These are phyloP conservation scores for Lutraria lutraria DNA, from an alignment of 2,888 invertebrate species.

Conservation along the genomic window DNA sequence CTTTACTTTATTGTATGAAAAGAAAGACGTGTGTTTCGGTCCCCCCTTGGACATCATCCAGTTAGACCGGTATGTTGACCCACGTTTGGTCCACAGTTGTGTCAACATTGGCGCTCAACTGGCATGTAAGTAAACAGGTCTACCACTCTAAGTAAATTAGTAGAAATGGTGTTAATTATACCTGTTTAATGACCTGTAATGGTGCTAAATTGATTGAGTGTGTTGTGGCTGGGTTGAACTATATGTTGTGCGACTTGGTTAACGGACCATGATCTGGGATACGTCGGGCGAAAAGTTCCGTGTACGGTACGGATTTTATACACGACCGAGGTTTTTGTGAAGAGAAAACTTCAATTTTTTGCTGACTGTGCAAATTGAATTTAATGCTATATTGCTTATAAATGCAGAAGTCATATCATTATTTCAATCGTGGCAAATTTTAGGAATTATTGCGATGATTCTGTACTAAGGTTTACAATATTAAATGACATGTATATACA, in stretches of 20 bases:
- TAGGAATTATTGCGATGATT: no score
- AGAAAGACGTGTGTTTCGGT: slow-evolving; percentile 1
- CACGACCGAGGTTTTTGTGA: background rate
- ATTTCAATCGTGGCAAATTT: no score
- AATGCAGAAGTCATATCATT: no score
- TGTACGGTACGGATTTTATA: slow-evolving; percentile 21
- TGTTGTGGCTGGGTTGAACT: slow-evolving; percentile 40
- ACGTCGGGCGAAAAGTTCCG: slow-evolving; percentile 22
- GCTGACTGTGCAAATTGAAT: background rate
- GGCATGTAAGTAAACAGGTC: slow-evolving; percentile 51
- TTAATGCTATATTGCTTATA: no score
- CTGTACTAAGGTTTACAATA: no score
- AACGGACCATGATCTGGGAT: slow-evolving; percentile 28
- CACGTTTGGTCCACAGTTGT: slow-evolving; percentile 54
- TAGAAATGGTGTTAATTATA: slow-evolving; percentile 56
- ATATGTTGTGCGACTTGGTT: slow-evolving; percentile 32
- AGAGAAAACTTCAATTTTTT: background rate
- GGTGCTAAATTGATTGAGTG: slow-evolving; percentile 43
- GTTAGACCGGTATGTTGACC: slow-evolving; percentile 42
- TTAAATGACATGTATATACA: no score
- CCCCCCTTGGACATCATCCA: slow-evolving; percentile 11
- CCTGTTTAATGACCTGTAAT: slow-evolving; percentile 58
- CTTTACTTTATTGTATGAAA: background rate
- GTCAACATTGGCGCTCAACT: slow-evolving; percentile 47
- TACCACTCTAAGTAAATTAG: slow-evolving; percentile 57